These are phyloP conservation scores for Lucifuga dentata DNA, from an alignment of 2,113 vertebrate genomes.

Conservation along the genomic window DNA sequence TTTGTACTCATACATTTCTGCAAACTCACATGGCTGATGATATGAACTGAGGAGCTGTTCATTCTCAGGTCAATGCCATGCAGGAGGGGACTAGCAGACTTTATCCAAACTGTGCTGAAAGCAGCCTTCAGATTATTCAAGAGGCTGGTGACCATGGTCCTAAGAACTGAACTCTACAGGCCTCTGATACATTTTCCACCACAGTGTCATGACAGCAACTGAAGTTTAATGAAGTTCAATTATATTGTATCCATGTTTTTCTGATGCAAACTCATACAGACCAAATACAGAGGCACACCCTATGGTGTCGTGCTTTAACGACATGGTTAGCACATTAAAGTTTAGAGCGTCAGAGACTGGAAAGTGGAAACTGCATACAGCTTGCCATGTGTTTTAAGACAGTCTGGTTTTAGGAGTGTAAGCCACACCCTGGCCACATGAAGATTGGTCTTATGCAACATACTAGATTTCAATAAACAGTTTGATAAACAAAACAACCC, in stretches of 20 bases:
- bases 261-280: conserved; percentile 23
- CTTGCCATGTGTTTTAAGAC: conserved; percentile 51
- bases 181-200: conserved; percentile 1
- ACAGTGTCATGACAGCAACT: not conserved
- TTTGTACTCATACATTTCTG: conserved; percentile 20
- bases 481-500: conserved; percentile 35
- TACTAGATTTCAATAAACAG: conserved; percentile 24
- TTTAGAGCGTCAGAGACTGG: conserved; percentile 56
- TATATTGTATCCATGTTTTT: conserved; percentile 23
- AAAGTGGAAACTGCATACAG: conserved; percentile 53
- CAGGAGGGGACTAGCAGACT: conserved; percentile 39
- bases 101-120: conserved; percentile 31
- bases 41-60: conserved; percentile 44
- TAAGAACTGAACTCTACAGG: conserved; percentile 21
- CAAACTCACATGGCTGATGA: conserved; percentile 51
- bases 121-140: conserved; percentile 29
- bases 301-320: conserved; percentile 61
- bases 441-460: conserved; percentile 23
- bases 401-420: conserved; percentile 42
- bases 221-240: not conserved
- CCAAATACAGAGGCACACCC: conserved; percentile 56
- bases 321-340: conserved; percentile 56
- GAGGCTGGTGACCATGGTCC: conserved; percentile 21
- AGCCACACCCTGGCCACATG: conserved; percentile 54
- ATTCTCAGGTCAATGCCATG: conserved; percentile 42